Conservation (phyloP, 2,888 invertebrate genomes). For the Polydrusus cervinus region DNA sequence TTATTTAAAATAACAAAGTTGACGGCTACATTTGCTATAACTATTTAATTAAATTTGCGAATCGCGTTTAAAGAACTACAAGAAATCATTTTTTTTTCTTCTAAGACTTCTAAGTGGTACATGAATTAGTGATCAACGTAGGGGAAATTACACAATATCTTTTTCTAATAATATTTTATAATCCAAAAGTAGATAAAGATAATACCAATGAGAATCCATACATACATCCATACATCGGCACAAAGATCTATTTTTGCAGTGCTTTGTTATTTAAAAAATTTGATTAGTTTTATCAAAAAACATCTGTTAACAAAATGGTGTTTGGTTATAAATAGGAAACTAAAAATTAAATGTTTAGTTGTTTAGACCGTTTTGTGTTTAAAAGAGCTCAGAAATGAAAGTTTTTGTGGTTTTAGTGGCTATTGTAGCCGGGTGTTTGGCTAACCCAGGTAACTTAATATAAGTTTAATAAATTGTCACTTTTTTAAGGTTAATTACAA, state of each 20-base stretch:
- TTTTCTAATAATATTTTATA: not conserved
- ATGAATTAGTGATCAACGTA: not conserved
- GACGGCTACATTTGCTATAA: too few relatives aligned
- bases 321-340: constrained; percentile 13
- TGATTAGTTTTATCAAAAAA: constrained; percentile 6
- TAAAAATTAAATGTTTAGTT: not conserved
- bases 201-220: not conserved
- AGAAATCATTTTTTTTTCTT: too few relatives aligned
- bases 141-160: not conserved
- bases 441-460: constrained; percentile 41
- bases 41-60: too few relatives aligned
- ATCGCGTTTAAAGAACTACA: too few relatives aligned
- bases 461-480: not conserved
- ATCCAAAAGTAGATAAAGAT: constrained; percentile 9
- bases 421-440: constrained; percentile 27
- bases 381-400: constrained; percentile 39
- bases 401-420: constrained; percentile 35
- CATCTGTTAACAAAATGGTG: not conserved
- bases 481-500: too few relatives aligned
- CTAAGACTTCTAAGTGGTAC: too few relatives aligned
- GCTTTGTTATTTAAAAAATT: not conserved
- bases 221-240: too few relatives aligned
- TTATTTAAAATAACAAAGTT: too few relatives aligned
- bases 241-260: not conserved
- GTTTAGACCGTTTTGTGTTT: constrained; percentile 16